Evolutionary conservation across 1,140 invertebrate genomes (phyloP).

Genomic region (Hetaerina americana): DNA sequence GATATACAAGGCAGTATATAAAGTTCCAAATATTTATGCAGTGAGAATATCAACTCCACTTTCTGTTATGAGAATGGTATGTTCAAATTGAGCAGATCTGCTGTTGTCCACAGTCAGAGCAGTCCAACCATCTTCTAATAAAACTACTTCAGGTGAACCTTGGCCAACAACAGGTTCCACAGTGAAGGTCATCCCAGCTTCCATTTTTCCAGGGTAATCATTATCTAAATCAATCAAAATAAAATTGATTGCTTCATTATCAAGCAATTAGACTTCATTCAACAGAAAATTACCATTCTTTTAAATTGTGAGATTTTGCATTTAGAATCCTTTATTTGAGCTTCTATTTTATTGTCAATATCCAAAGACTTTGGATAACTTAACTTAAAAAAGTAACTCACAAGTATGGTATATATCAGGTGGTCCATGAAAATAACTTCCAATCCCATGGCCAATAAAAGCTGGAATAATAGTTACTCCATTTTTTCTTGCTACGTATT

Average conservation of each 20-base stretch:
- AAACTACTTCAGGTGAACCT: slow-evolving; percentile 47
- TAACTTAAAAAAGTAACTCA: no score
- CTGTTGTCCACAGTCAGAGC: slow-evolving; percentile 61
- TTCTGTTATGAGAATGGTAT: slow-evolving; percentile 76
- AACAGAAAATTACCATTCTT: no score
- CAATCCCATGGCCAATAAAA: slow-evolving; percentile 88
- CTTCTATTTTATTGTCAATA: no score
- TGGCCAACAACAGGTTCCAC: slow-evolving; percentile 81
- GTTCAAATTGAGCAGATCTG: slow-evolving; percentile 79
- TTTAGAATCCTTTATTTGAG: no score
- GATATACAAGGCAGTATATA: no score
- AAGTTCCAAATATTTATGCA: no score
- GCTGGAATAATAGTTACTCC: slow-evolving; percentile 57
- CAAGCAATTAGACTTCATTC: no score
- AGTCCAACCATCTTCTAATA: slow-evolving; percentile 82
- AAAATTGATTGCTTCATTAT: slow-evolving; percentile 1
- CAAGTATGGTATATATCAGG: slow-evolving; percentile 70
- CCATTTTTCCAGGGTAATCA: slow-evolving; percentile 56
- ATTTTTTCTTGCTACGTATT: slow-evolving; percentile 44
- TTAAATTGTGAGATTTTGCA: no score
- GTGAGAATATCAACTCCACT: slow-evolving; percentile 59
- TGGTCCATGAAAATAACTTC: slow-evolving; percentile 79
- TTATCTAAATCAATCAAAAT: slow-evolving; percentile 41
- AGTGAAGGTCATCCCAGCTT: slow-evolving; percentile 83
- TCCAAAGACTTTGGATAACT: no score